Evolutionary conservation across 2,888 invertebrate genomes (phyloP).

Genomic region (Ophion obscuratus): DNA sequence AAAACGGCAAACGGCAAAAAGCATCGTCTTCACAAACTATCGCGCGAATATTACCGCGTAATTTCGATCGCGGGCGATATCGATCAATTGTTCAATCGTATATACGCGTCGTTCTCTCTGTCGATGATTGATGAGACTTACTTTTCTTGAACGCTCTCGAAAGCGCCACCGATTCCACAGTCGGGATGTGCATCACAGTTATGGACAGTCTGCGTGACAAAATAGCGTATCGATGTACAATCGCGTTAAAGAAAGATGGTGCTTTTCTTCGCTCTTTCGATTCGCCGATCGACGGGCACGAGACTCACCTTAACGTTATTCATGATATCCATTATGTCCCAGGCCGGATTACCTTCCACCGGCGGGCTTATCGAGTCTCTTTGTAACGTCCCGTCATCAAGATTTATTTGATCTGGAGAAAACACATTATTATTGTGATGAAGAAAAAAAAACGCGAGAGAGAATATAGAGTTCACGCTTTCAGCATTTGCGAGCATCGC

Average conservation of each 20-base stretch:
- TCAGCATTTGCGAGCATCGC: background rate
- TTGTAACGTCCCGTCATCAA: conserved; percentile 80
- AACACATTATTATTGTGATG: background rate
- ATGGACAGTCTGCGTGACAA: conserved; percentile 82
- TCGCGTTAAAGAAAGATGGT: background rate
- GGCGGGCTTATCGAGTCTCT: conserved; percentile 79
- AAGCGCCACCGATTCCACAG: conserved; percentile 85
- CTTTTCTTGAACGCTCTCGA: conserved; percentile 84
- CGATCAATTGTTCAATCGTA: background rate
- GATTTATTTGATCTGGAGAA: conserved; percentile 80
- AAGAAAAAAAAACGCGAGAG: background rate
- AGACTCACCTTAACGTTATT: conserved; percentile 87
- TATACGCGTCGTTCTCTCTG: background rate
- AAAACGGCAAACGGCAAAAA: conserved; percentile 23
- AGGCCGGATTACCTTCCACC: conserved; percentile 85
- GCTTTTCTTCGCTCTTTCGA: background rate
- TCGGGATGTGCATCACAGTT: conserved; percentile 86
- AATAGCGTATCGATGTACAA: conserved; percentile 11
- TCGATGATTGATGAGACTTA: conserved; percentile 73
- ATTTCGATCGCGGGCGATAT: background rate
- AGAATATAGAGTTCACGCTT: background rate
- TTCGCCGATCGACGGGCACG: background rate
- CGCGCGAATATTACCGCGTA: background rate
- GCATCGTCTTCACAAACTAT: conserved; percentile 9
- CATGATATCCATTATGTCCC: conserved; percentile 91